phyloP scores from a whole-genome alignment of 2,888 invertebrate genomes.

The Epirrita christyi region DNA sequence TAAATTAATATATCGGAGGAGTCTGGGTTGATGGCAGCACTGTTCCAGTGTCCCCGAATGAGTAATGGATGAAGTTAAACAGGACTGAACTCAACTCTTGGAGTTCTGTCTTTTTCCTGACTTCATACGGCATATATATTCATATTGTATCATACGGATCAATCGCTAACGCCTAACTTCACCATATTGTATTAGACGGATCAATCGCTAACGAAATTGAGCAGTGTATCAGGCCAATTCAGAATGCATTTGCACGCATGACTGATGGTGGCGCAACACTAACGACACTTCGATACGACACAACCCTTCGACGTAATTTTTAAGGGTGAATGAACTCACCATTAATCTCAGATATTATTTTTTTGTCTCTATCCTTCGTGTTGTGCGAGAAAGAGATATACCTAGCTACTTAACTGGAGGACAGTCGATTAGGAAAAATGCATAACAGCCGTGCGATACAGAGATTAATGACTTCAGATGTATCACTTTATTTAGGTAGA shows the following conservation, averaged over 20 bases:
- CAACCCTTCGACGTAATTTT: constrained; percentile 67
- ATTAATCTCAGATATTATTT: constrained; percentile 64
- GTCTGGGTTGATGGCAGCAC: no score
- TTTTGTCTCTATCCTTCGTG: constrained; percentile 34
- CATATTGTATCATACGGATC: no score
- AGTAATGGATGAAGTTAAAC: no score
- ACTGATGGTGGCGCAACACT: constrained; percentile 66
- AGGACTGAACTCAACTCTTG: no score
- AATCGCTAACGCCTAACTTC: no score
- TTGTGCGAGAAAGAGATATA: constrained; percentile 20
- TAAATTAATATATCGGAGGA: no score
- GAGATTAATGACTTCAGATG: constrained; percentile 20
- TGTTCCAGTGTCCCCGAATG: no score
- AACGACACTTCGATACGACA: constrained; percentile 69
- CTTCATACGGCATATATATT: no score
- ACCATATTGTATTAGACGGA: constrained; percentile 3
- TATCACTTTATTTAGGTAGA: constrained; percentile 4
- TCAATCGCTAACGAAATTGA: constrained; percentile 22
- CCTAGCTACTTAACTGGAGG: constrained; percentile 24
- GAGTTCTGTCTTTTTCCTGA: no score
- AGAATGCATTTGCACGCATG: constrained; percentile 62
- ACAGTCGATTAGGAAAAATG: constrained; percentile 34
- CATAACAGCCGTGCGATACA: constrained; percentile 21
- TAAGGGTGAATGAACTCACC: constrained; percentile 67
- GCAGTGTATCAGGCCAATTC: constrained; percentile 40